phyloP scores from a whole-genome alignment of 2,113 vertebrate genomes.

The Zosterops borbonicus region DNA sequence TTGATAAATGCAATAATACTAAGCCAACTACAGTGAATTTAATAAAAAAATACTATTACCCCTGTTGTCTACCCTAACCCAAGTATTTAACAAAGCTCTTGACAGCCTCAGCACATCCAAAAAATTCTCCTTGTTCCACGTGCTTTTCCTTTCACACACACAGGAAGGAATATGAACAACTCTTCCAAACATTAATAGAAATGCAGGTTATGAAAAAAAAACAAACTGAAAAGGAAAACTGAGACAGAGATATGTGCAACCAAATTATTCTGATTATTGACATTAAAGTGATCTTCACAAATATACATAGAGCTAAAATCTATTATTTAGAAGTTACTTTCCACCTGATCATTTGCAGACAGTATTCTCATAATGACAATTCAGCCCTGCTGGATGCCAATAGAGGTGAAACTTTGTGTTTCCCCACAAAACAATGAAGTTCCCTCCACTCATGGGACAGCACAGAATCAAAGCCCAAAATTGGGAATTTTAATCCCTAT shows the following conservation, averaged over 20 bases:
- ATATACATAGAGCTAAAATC: background rate
- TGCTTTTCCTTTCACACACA: background rate
- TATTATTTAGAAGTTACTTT: background rate
- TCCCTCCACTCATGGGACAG: background rate
- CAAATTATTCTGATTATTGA: background rate
- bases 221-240: background rate
- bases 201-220: background rate
- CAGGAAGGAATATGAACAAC: background rate
- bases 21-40: background rate
- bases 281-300: background rate
- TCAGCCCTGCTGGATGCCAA: background rate
- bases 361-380: background rate
- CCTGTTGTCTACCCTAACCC: background rate
- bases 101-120: background rate
- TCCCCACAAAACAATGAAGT: background rate
- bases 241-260: background rate
- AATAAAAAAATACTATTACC: background rate
- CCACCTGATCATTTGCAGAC: background rate
- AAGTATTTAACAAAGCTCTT: background rate
- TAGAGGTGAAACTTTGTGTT: background rate
- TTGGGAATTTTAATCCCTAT: background rate
- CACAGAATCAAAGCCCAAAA: background rate
- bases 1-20: background rate
- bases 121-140: background rate
- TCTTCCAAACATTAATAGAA: background rate